A percentile compares a stretch with the other conserved stretches of the same genome.
Conservation (phyloP, 2,797 vertebrate genomes). For the Aldrovandia affinis region DNA sequence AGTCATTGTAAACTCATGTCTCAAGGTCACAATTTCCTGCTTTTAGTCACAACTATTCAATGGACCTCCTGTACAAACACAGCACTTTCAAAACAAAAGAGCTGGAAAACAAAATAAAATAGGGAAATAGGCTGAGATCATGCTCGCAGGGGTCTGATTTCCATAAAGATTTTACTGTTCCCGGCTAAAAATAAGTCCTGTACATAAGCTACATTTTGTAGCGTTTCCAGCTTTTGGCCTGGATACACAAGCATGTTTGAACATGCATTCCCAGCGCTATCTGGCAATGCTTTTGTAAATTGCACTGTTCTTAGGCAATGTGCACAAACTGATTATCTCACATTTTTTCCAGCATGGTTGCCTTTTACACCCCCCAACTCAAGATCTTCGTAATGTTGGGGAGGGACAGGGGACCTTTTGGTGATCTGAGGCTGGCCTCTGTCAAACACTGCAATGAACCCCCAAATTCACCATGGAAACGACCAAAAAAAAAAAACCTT, state of each 20-base stretch:
- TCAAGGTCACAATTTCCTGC: constrained; percentile 40
- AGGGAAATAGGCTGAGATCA: constrained; percentile 7
- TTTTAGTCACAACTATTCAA: constrained; percentile 24
- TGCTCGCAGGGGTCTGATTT: neutral
- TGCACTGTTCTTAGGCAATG: constrained; percentile 3
- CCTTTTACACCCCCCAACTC: neutral
- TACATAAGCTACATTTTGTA: neutral
- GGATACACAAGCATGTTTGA: neutral
- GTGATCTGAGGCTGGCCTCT: neutral
- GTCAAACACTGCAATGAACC: neutral
- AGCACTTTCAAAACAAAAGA: constrained; percentile 13
- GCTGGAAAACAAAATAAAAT: constrained; percentile 10
- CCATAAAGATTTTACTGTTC: neutral
- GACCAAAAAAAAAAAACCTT: neutral
- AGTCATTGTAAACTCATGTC: constrained; percentile 33
- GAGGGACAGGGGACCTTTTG: neutral
- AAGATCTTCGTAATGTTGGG: neutral
- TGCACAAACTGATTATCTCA: neutral
- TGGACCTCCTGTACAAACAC: constrained; percentile 10
- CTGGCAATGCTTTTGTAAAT: neutral
- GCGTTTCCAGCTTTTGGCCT: neutral
- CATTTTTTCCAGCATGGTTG: neutral
- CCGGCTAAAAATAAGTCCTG: neutral
- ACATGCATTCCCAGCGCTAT: neutral
- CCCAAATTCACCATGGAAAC: neutral